These are phyloP conservation scores for Nanger granti DNA, from an alignment of 2,113 vertebrate genomes.

Conservation along the genomic window DNA sequence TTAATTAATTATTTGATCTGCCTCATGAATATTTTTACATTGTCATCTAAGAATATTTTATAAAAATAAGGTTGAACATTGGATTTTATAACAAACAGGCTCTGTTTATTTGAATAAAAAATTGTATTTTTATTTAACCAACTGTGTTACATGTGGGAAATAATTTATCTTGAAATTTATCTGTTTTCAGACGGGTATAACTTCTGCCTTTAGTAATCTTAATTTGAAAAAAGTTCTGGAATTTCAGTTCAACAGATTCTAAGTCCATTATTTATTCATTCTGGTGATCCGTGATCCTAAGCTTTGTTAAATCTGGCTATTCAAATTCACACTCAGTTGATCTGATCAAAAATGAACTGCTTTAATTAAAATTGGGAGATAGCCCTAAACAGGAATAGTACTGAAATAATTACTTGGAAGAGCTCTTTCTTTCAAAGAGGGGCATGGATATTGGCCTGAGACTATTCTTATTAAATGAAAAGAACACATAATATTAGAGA, in stretches of 20 bases:
- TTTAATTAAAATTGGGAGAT: background rate
- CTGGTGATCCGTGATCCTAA: background rate
- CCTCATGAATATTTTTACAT: background rate
- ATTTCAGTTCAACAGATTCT: background rate
- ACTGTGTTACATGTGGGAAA: background rate
- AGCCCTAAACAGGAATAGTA: background rate
- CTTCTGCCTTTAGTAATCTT: background rate
- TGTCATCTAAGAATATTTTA: background rate
- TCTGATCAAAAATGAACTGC: background rate
- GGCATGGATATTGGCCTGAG: background rate
- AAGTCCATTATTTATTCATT: background rate
- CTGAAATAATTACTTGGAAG: background rate
- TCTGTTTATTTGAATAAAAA: background rate
- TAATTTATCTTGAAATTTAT: background rate
- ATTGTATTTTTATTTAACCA: background rate
- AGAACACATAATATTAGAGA: background rate
- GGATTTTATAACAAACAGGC: background rate
- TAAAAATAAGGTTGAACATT: background rate
- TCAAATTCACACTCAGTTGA: background rate
- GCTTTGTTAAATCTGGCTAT: background rate
- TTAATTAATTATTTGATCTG: constrained; percentile 8
- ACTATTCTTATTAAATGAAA: background rate
- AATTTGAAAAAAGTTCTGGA: background rate
- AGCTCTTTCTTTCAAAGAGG: background rate
- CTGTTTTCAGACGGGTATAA: background rate